These are phyloP conservation scores for Hormaphis cornu DNA, from an alignment of 1,140 invertebrate species.

Conservation along the genomic window DNA sequence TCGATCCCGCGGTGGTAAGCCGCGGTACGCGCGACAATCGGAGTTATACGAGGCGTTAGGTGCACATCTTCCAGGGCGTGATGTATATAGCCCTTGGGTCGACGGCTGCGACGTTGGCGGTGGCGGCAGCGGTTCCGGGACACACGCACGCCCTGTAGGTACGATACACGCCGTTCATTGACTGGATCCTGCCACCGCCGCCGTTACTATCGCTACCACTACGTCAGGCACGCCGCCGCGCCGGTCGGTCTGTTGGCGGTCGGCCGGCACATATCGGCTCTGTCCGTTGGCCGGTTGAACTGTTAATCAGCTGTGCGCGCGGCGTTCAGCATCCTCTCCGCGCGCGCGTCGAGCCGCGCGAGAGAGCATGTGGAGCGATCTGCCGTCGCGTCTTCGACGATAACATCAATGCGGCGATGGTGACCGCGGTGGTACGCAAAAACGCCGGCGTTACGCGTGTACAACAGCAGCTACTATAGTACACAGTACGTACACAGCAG, in stretches of 20 bases:
- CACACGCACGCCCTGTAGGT: conserved; percentile 29
- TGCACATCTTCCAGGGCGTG: conserved; percentile 9
- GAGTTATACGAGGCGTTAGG: background rate
- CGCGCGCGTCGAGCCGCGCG: background rate
- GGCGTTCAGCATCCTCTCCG: conserved; percentile 19
- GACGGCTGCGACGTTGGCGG: background rate
- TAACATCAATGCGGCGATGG: background rate
- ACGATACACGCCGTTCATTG: conserved; percentile 29
- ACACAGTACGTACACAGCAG: background rate
- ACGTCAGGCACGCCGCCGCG: background rate
- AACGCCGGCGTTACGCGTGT: background rate
- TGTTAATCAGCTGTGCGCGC: background rate
- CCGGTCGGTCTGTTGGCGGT: background rate
- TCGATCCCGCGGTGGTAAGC: too few relatives aligned
- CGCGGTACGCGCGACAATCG: background rate
- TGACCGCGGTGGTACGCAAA: too few relatives aligned
- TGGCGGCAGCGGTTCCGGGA: conserved; percentile 5
- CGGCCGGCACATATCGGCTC: too few relatives aligned
- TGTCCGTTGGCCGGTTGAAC: background rate
- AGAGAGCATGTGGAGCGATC: conserved; percentile 19
- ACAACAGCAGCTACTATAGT: background rate
- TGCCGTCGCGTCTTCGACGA: background rate
- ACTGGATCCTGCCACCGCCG: conserved; percentile 13
- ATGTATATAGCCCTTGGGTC: conserved; percentile 14
- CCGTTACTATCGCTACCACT: background rate